These are phyloP conservation scores for Aptenodytes patagonicus DNA, from an alignment of 2,113 vertebrate species.

Conservation along the genomic window DNA sequence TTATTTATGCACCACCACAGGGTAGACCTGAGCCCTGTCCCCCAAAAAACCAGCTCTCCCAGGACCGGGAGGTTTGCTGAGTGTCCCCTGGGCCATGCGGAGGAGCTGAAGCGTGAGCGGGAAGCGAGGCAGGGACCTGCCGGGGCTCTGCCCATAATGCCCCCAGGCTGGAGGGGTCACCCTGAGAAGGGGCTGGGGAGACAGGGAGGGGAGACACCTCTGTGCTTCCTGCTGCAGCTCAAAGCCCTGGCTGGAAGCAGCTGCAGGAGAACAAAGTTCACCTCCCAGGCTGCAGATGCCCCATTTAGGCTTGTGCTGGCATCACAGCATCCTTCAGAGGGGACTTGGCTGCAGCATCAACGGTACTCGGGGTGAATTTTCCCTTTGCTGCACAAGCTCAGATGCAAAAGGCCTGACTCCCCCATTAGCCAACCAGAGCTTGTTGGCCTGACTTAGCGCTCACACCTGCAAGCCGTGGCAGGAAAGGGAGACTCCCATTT, in stretches of 20 bases:
- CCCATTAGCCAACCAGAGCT: neutral
- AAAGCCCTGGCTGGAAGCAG: neutral
- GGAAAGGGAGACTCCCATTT: neutral
- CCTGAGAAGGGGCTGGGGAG: neutral
- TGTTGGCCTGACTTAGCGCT: neutral
- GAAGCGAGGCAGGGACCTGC: neutral
- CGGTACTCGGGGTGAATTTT: neutral
- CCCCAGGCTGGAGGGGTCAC: neutral
- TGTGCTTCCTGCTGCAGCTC: neutral
- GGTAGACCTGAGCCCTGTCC: neutral
- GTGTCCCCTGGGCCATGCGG: neutral
- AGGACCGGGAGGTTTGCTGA: neutral
- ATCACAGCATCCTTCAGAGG: neutral
- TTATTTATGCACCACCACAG: neutral
- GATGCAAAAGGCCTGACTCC: neutral
- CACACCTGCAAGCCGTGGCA: neutral
- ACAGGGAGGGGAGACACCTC: fast-evolving
- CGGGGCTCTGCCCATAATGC: fast-evolving
- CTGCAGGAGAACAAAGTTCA: neutral
- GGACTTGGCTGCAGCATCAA: neutral
- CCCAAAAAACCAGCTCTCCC: neutral
- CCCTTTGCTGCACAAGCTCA: neutral
- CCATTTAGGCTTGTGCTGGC: neutral
- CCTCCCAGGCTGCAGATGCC: neutral
- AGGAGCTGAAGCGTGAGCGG: neutral